A percentile compares a stretch with the other conserved stretches of the same genome.
phyloP scores from a whole-genome alignment of 2,113 vertebrate species.

The Cranoglanis bouderius region DNA sequence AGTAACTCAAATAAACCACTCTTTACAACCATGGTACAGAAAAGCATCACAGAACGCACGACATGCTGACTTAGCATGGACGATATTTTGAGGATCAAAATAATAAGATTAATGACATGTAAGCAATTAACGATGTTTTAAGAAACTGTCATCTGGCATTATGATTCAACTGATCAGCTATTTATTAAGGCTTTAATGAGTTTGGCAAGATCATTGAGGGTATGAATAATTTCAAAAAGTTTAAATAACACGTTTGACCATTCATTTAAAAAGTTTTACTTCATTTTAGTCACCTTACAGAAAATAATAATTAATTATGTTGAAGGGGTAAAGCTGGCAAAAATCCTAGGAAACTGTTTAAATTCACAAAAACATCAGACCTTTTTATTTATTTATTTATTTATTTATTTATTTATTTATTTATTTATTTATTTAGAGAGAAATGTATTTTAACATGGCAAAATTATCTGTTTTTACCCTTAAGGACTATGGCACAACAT shows the following conservation, averaged over 20 bases:
- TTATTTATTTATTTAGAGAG: background rate
- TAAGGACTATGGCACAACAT: background rate
- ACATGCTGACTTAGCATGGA: too few species aligned
- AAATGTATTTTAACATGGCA: background rate
- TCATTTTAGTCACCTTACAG: background rate
- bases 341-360: background rate
- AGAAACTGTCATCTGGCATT: background rate
- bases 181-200: background rate
- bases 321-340: background rate
- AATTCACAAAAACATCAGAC: background rate
- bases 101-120: background rate
- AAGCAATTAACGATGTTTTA: background rate
- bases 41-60: background rate
- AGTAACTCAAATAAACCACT: background rate
- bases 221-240: background rate
- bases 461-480: background rate
- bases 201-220: background rate
- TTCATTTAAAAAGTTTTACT: background rate
- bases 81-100: background rate
- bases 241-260: background rate
- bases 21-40: background rate
- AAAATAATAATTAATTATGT: background rate
- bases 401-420: background rate
- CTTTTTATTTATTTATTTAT: background rate
- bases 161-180: background rate